These are phyloP conservation scores for Spea hammondii DNA, from an alignment of 2,797 vertebrate genomes.

Conservation along the genomic window DNA sequence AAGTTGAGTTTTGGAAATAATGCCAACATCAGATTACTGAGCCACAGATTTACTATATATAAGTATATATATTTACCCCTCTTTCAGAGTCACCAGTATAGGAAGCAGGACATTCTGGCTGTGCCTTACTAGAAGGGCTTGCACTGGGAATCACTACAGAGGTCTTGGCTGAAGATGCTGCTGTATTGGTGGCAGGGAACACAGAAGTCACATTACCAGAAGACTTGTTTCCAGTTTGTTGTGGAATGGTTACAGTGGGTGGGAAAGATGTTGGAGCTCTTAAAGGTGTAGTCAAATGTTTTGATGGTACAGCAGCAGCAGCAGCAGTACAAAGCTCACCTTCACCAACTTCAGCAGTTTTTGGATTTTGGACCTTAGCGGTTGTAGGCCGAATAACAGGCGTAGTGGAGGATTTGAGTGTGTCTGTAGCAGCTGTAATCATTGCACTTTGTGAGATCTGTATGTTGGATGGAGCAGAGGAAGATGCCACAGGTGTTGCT, in stretches of 20 bases:
- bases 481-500: neutral
- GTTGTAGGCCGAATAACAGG: neutral
- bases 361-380: neutral
- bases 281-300: conserved; percentile 13
- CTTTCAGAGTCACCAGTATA: too few species aligned
- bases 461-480: neutral
- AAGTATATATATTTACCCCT: too few species aligned
- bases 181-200: neutral
- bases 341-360: neutral
- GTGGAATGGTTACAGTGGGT: conserved; percentile 4
- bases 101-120: neutral
- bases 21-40: too few species aligned
- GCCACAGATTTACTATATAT: too few species aligned
- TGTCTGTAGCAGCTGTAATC: neutral
- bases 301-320: neutral
- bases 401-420: neutral
- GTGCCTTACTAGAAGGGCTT: neutral
- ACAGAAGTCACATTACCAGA: neutral
- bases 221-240: neutral
- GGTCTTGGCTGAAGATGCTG: neutral
- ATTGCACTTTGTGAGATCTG: neutral
- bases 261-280: conserved; percentile 32
- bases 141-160: neutral
- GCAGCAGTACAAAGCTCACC: neutral
- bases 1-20: too few species aligned